phyloP scores from a whole-genome alignment of 1,140 invertebrate species.

The Bombus huntii region DNA sequence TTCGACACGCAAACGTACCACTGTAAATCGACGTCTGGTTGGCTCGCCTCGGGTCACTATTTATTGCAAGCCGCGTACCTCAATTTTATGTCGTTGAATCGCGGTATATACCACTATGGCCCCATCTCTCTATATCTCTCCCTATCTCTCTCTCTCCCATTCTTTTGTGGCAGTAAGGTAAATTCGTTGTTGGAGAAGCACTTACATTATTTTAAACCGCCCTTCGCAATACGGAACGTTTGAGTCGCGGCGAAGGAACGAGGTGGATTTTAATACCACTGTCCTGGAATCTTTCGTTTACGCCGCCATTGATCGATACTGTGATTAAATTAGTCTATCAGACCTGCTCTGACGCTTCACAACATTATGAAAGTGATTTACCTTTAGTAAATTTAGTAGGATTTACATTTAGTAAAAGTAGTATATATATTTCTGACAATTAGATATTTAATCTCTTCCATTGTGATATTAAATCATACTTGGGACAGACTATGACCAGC shows the following conservation, averaged over 20 bases:
- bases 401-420: too few relatives aligned
- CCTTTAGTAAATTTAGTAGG: background rate
- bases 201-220: constrained; percentile 8
- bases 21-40: constrained; percentile 19
- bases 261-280: background rate
- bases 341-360: background rate
- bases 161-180: background rate
- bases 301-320: background rate
- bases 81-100: constrained; percentile 31
- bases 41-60: constrained; percentile 16
- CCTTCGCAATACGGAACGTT: background rate
- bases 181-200: background rate
- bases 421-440: too few relatives aligned
- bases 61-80: constrained; percentile 22
- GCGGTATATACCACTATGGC: background rate
- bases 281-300: background rate
- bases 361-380: background rate
- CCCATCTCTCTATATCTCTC: background rate
- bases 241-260: background rate
- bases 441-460: too few relatives aligned
- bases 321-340: background rate
- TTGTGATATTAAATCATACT: too few relatives aligned
- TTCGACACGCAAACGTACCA: background rate
- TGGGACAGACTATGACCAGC: too few relatives aligned
- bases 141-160: background rate